phyloP scores from a whole-genome alignment of 2,888 invertebrate genomes.

The Lutraria lutraria region DNA sequence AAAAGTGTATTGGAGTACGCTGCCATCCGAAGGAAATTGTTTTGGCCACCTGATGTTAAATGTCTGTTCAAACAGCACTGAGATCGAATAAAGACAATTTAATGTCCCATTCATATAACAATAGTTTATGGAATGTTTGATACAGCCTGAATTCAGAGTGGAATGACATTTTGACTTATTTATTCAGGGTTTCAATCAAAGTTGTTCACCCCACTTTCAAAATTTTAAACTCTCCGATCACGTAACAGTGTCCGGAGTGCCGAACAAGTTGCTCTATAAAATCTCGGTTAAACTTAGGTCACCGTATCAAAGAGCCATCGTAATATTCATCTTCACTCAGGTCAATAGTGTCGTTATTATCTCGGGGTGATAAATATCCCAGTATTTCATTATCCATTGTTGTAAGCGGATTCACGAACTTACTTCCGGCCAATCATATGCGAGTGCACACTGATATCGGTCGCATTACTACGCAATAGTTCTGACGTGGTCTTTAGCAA shows the following conservation, averaged over 20 bases:
- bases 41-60: not conserved
- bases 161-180: constrained; percentile 51
- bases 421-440: not conserved
- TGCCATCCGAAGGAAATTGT: constrained; percentile 11
- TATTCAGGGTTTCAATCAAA: constrained; percentile 25
- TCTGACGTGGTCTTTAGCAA: no score
- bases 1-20: not conserved
- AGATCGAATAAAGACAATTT: constrained; percentile 3
- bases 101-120: constrained; percentile 20
- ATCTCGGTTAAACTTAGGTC: constrained; percentile 45
- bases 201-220: constrained; percentile 47
- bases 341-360: constrained; percentile 8
- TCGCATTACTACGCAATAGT: no score
- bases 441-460: not conserved
- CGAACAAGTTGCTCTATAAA: constrained; percentile 42
- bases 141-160: constrained; percentile 34
- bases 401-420: not conserved
- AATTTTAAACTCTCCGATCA: constrained; percentile 33
- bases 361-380: not conserved
- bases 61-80: constrained; percentile 18
- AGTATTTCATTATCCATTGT: constrained; percentile 10
- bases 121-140: constrained; percentile 32
- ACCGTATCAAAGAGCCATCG: not conserved
- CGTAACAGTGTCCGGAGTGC: constrained; percentile 61
- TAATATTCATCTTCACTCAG: not conserved